A percentile compares a stretch with the other conserved stretches of the same genome.
phyloP scores from a whole-genome alignment of 2,797 vertebrate species.

The Cichlasoma orientale region DNA sequence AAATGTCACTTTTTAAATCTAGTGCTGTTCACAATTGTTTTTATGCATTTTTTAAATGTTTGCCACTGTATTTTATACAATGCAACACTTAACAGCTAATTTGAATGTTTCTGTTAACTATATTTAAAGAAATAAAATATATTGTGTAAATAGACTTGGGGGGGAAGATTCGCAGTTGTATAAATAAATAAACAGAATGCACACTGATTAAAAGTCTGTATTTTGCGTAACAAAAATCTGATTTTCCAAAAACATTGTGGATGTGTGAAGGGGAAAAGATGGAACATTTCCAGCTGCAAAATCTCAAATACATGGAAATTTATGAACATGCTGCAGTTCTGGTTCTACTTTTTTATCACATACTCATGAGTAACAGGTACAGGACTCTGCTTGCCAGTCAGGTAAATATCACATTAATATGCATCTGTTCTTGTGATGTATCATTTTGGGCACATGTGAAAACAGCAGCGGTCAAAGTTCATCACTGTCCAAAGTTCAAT shows the following conservation, averaged over 20 bases:
- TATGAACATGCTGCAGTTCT: neutral
- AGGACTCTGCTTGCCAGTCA: neutral
- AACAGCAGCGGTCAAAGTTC: neutral
- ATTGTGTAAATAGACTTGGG: constrained; percentile 74
- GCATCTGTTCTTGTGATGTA: neutral
- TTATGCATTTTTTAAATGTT: constrained; percentile 85
- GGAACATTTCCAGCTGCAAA: neutral
- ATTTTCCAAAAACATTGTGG: constrained; percentile 10
- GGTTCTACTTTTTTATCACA: neutral
- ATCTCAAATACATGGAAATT: neutral
- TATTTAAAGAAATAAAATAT: constrained; percentile 77
- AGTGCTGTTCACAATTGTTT: constrained; percentile 85
- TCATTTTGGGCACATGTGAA: neutral
- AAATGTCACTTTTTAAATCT: constrained; percentile 84
- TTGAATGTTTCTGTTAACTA: constrained; percentile 86
- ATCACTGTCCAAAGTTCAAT: neutral
- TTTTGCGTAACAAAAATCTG: constrained; percentile 33
- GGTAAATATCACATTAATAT: constrained; percentile 6
- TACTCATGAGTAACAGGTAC: neutral
- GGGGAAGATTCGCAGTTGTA: constrained; percentile 60
- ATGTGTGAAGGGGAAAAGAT: neutral
- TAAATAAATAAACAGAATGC: constrained; percentile 76
- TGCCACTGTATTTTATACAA: constrained; percentile 91
- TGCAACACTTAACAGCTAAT: constrained; percentile 86
- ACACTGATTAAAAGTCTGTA: constrained; percentile 45